Evolutionary conservation across 2,797 vertebrate species (phyloP).

Genomic region (Phoeniculus purpureus): DNA sequence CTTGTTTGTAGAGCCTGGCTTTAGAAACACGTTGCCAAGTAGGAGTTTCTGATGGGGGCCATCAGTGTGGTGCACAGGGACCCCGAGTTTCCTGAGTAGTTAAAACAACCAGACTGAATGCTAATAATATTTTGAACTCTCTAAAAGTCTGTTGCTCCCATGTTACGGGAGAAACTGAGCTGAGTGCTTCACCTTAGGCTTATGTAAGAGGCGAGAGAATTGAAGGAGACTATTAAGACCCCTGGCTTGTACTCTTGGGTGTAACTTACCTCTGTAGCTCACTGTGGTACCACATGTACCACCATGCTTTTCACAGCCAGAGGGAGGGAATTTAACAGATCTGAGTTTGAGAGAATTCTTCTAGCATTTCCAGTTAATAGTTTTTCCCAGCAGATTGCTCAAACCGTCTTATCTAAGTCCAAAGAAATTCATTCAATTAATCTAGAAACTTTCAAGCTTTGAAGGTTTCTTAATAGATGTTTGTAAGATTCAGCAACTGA

Average conservation of each 20-base stretch:
- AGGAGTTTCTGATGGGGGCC: background rate
- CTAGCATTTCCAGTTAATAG: background rate
- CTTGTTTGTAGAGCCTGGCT: background rate
- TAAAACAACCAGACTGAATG: background rate
- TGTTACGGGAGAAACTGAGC: background rate
- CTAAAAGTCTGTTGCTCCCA: background rate
- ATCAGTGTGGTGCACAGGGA: accelerated
- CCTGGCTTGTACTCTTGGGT: background rate
- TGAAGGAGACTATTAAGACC: background rate
- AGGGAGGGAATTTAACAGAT: background rate
- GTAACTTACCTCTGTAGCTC: background rate
- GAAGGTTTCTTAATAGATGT: background rate
- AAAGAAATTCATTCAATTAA: background rate
- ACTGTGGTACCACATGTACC: accelerated
- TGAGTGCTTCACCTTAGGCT: background rate
- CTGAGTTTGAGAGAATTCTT: background rate
- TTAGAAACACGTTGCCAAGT: background rate
- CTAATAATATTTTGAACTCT: background rate
- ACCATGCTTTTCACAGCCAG: background rate
- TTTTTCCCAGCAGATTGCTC: background rate
- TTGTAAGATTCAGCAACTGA: background rate
- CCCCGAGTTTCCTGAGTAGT: background rate
- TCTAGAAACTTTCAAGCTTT: background rate
- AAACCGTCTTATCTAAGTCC: background rate
- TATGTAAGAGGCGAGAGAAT: background rate